These are phyloP conservation scores for Notothenia rossii DNA, from an alignment of 2,113 vertebrate species.

Conservation along the genomic window DNA sequence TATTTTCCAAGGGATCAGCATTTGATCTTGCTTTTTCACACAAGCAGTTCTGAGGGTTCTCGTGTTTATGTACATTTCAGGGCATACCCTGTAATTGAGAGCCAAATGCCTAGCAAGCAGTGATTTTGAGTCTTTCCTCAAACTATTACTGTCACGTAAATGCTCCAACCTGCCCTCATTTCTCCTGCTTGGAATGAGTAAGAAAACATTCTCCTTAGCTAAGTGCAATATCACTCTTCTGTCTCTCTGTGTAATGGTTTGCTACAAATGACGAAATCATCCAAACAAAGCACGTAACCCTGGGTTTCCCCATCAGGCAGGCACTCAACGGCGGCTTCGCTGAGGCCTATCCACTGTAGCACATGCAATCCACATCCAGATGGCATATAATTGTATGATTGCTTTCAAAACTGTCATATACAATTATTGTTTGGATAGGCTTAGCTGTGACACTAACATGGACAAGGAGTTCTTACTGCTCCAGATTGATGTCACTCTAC, in stretches of 20 bases:
- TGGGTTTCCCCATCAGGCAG: slow-evolving; percentile 26
- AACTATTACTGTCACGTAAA: slow-evolving; percentile 54
- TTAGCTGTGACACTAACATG: slow-evolving; percentile 33
- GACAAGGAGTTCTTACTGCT: slow-evolving; percentile 31
- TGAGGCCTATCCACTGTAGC: slow-evolving; percentile 12
- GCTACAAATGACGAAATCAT: slow-evolving; percentile 44
- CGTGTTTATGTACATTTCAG: slow-evolving; percentile 23
- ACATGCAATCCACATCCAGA: slow-evolving; percentile 32
- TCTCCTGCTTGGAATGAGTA: slow-evolving; percentile 36
- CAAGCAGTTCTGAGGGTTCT: slow-evolving; percentile 7
- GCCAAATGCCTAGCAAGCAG: slow-evolving; percentile 14
- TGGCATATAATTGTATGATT: slow-evolving; percentile 47
- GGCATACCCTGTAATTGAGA: neutral
- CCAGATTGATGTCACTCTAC: slow-evolving; percentile 37
- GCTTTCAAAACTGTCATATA: slow-evolving; percentile 45
- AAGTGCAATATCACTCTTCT: slow-evolving; percentile 40
- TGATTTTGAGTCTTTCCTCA: slow-evolving; percentile 47
- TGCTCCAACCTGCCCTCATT: slow-evolving; percentile 52
- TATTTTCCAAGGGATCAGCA: neutral
- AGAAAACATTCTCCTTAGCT: slow-evolving; percentile 47
- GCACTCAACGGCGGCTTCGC: slow-evolving; percentile 37
- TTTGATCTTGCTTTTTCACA: slow-evolving; percentile 13
- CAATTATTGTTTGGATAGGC: slow-evolving; percentile 32
- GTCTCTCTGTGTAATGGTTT: slow-evolving; percentile 43
- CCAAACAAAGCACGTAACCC: slow-evolving; percentile 54